Evolutionary conservation across 2,113 vertebrate genomes (phyloP).

Genomic region (Sphyrna mokarran): DNA sequence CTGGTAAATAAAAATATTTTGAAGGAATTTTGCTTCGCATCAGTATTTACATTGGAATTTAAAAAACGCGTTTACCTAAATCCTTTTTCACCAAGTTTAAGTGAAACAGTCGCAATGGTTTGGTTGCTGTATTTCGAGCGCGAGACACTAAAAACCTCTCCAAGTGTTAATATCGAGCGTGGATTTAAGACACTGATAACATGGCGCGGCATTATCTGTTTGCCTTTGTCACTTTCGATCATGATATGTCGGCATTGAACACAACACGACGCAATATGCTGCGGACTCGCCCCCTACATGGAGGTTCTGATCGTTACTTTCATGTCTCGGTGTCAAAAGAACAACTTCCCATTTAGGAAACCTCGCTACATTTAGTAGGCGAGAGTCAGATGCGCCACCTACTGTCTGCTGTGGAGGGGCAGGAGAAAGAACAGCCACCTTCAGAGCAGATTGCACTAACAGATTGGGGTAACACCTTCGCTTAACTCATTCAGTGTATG

Average conservation of each 20-base stretch:
- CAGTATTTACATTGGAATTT: not conserved
- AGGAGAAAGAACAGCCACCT: not conserved
- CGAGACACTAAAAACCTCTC: not conserved
- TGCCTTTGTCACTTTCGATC: not conserved
- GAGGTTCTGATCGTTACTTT: slow-evolving; percentile 8
- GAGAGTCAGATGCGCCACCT: slow-evolving; percentile 16
- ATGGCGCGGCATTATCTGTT: not conserved
- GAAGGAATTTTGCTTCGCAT: not conserved
- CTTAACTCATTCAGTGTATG: not conserved
- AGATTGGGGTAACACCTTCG: not conserved
- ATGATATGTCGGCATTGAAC: not conserved
- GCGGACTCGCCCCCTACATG: not conserved
- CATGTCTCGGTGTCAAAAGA: not conserved
- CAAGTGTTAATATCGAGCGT: not conserved
- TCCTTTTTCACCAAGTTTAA: not conserved
- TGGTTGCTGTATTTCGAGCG: not conserved
- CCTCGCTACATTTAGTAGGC: not conserved
- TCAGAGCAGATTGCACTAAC: not conserved
- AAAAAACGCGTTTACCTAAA: not conserved
- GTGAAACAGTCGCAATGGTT: not conserved
- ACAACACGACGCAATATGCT: not conserved
- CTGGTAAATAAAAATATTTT: not conserved
- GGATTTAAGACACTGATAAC: not conserved
- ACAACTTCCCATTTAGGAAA: not conserved
- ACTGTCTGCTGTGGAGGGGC: not conserved